Conservation (phyloP, 2,113 vertebrate species). For the Parus major region DNA sequence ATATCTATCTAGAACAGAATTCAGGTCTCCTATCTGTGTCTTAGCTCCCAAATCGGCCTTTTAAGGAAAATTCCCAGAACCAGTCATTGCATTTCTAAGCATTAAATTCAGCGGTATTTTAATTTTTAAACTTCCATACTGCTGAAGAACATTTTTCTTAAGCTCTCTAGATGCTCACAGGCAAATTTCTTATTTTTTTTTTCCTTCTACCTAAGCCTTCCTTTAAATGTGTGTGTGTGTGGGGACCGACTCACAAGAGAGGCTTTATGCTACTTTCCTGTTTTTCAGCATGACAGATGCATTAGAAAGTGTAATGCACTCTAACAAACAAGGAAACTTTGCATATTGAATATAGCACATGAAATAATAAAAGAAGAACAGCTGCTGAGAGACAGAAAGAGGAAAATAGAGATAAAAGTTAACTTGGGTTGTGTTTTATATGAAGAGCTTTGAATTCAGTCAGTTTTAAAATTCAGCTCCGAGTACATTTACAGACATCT, state of each 20-base stretch:
- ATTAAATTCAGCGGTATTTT: slow-evolving; percentile 26
- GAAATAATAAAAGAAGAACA: slow-evolving; percentile 70
- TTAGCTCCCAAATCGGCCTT: neutral
- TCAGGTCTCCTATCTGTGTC: neutral
- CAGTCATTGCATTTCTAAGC: neutral
- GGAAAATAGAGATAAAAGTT: slow-evolving; percentile 55
- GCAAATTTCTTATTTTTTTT: neutral
- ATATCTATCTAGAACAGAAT: neutral
- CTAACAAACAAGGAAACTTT: slow-evolving; percentile 63
- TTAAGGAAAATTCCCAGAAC: slow-evolving; percentile 9
- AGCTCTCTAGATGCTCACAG: slow-evolving; percentile 8
- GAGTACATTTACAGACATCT: slow-evolving; percentile 50
- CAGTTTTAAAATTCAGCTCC: slow-evolving; percentile 57
- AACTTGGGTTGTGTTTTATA: slow-evolving; percentile 52
- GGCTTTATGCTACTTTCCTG: slow-evolving; percentile 53
- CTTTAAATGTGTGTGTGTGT: neutral
- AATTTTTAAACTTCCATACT: slow-evolving; percentile 36
- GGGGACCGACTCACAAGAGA: slow-evolving; percentile 6
- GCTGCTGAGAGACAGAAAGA: slow-evolving; percentile 47
- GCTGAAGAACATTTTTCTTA: slow-evolving; percentile 3
- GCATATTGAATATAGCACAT: slow-evolving; percentile 63
- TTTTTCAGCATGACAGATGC: slow-evolving; percentile 62
- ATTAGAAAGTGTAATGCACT: slow-evolving; percentile 68
- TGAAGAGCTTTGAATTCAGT: slow-evolving; percentile 51
- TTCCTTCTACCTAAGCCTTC: neutral